A percentile compares a stretch with the other conserved stretches of the same genome.
These are phyloP conservation scores for Ganaspis sp. DNA, from an alignment of 1,140 invertebrate genomes.

Conservation along the genomic window DNA sequence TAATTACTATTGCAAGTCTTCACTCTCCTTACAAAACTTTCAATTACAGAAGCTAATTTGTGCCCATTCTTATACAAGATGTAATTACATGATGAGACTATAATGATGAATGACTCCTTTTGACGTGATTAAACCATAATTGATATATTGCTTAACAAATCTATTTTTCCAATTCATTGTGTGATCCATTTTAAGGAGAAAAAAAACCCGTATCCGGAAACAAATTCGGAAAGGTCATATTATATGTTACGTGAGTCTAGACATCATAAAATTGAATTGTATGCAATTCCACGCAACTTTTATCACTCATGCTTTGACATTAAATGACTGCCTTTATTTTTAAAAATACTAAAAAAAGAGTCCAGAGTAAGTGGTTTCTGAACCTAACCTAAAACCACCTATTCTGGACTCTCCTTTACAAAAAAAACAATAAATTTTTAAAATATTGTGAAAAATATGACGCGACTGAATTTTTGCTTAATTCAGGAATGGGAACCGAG, in stretches of 20 bases:
- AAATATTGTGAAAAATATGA: too few species aligned
- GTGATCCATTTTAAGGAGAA: not conserved
- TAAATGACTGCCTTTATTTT: too few species aligned
- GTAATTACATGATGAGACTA: conserved; percentile 13
- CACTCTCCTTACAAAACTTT: conserved; percentile 4
- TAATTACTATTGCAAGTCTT: not conserved
- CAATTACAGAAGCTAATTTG: conserved; percentile 23
- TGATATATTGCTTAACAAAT: not conserved
- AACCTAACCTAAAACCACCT: too few species aligned
- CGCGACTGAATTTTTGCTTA: too few species aligned
- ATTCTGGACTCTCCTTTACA: too few species aligned
- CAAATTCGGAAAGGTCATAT: not conserved
- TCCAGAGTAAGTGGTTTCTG: too few species aligned
- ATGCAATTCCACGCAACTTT: too few species aligned
- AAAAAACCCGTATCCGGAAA: not conserved
- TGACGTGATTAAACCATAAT: conserved; percentile 12
- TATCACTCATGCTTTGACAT: too few species aligned
- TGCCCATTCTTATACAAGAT: conserved; percentile 21
- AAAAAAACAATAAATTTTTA: too few species aligned
- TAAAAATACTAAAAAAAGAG: too few species aligned
- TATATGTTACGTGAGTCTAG: not conserved
- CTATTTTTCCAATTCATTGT: not conserved
- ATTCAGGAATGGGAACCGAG: too few species aligned
- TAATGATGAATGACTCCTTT: not conserved
- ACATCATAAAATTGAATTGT: too few species aligned